Conservation (phyloP, 2,797 vertebrate genomes). For the Sarcophilus harrisii region DNA sequence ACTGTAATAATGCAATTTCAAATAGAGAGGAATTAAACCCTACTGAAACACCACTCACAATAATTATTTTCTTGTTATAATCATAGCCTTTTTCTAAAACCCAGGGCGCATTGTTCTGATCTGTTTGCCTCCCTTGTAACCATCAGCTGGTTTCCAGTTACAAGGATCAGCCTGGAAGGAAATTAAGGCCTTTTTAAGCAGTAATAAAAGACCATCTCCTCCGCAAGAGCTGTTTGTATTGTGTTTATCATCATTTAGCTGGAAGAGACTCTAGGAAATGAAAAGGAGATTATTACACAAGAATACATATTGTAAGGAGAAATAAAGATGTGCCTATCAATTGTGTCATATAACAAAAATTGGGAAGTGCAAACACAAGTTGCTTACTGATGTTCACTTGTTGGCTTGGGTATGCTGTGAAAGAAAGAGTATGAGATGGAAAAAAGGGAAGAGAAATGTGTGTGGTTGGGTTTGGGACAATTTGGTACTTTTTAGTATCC, state of each 20-base stretch:
- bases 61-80: constrained; percentile 81
- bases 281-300: constrained; percentile 77
- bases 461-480: neutral
- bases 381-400: constrained; percentile 38
- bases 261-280: constrained; percentile 75
- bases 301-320: constrained; percentile 72
- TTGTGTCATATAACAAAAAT: constrained; percentile 61
- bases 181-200: constrained; percentile 77
- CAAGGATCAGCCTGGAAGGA: constrained; percentile 76
- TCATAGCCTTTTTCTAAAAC: constrained; percentile 79
- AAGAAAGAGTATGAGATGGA: neutral
- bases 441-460: neutral
- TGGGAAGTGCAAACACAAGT: constrained; percentile 63
- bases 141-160: constrained; percentile 76
- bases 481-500: neutral
- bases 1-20: constrained; percentile 73
- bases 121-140: constrained; percentile 78
- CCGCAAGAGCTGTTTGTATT: constrained; percentile 74
- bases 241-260: constrained; percentile 81
- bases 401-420: constrained; percentile 7
- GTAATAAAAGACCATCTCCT: constrained; percentile 81
- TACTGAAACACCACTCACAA: constrained; percentile 78
- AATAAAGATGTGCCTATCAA: constrained; percentile 74
- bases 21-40: constrained; percentile 78
- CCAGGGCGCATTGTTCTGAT: constrained; percentile 79